Percentiles rank a stretch among this genome's conserved stretches.
These are phyloP conservation scores for Halyomorpha halys DNA, from an alignment of 1,140 invertebrate genomes.

Conservation along the genomic window DNA sequence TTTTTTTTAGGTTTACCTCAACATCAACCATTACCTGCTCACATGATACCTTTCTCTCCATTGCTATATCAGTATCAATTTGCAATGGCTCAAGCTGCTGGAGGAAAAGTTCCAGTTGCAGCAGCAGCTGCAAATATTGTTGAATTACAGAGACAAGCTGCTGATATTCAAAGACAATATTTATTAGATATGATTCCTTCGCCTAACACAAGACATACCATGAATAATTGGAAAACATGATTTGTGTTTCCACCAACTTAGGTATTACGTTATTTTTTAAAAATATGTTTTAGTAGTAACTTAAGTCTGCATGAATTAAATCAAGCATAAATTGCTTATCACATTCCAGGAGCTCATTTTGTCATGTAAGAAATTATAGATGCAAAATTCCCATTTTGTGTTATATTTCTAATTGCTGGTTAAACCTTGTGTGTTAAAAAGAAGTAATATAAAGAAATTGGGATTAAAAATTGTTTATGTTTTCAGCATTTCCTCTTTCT, in stretches of 20 bases:
- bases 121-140: constrained; percentile 47
- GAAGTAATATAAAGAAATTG: too few relatives aligned
- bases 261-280: background rate
- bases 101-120: constrained; percentile 38
- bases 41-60: constrained; percentile 75
- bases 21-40: constrained; percentile 47
- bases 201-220: constrained; percentile 19
- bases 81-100: constrained; percentile 59
- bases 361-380: too few relatives aligned
- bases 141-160: constrained; percentile 65
- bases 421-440: too few relatives aligned
- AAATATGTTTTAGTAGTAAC: background rate
- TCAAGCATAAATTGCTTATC: too few relatives aligned
- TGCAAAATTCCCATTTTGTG: too few relatives aligned
- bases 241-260: constrained; percentile 13
- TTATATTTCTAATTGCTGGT: too few relatives aligned
- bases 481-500: too few relatives aligned
- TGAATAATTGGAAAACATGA: constrained; percentile 31
- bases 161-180: constrained; percentile 89
- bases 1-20: constrained; percentile 31
- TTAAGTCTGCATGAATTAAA: too few relatives aligned
- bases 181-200: constrained; percentile 87
- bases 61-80: constrained; percentile 72
- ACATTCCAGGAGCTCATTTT: too few relatives aligned
- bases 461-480: too few relatives aligned